Conservation (phyloP, 2,113 vertebrate species). For the Cnemophilus loriae region DNA sequence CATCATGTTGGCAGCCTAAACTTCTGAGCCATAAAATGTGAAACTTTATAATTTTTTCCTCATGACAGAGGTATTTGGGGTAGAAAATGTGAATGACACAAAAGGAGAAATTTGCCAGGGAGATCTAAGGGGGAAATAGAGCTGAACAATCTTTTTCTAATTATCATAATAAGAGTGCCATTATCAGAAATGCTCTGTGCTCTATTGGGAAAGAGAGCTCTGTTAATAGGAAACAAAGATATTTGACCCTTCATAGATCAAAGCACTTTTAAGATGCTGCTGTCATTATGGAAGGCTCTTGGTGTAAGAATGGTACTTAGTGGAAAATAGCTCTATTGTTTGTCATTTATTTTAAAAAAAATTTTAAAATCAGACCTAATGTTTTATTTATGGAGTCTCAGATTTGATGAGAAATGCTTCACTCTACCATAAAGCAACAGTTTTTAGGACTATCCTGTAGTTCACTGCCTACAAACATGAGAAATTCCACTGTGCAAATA, state of each 20-base stretch:
- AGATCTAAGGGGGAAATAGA: conserved; percentile 5
- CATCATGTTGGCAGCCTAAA: conserved; percentile 7
- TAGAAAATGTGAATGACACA: conserved; percentile 6
- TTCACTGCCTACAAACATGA: not conserved
- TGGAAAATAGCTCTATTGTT: conserved; percentile 2
- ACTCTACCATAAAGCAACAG: not conserved
- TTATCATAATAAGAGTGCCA: conserved; percentile 58
- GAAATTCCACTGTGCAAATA: not conserved
- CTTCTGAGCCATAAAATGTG: conserved; percentile 2
- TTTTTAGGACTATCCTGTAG: not conserved
- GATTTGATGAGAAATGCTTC: not conserved
- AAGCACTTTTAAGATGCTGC: conserved; percentile 27
- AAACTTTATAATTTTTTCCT: conserved; percentile 39
- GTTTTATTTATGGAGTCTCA: not conserved
- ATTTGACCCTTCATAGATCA: conserved; percentile 52
- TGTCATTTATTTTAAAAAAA: not conserved
- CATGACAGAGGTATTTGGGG: conserved; percentile 41
- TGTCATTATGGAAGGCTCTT: conserved; percentile 29
- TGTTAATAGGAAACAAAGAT: conserved; percentile 55
- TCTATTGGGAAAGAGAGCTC: conserved; percentile 41
- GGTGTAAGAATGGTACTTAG: conserved; percentile 5
- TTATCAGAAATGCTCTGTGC: conserved; percentile 56
- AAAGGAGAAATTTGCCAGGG: conserved; percentile 42
- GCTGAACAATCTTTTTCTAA: conserved; percentile 60
- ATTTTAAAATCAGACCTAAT: not conserved